Evolutionary conservation across 2,113 vertebrate species (phyloP).

Genomic region (Malurus cyaneus): DNA sequence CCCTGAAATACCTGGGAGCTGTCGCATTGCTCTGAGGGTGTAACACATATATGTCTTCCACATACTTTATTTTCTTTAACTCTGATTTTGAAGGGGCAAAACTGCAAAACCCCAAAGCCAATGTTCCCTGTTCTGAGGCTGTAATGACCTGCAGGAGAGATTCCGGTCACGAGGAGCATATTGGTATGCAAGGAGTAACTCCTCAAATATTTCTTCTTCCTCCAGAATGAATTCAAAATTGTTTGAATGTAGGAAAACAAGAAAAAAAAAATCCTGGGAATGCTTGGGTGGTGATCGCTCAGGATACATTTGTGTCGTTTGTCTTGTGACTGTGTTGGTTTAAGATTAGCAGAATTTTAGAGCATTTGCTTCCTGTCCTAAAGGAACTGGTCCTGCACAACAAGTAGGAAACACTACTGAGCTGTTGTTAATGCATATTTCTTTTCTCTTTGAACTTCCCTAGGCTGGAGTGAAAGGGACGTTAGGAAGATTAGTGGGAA

Average conservation of each 20-base stretch:
- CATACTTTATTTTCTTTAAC: neutral
- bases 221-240: neutral
- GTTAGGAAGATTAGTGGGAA: slow-evolving; percentile 93
- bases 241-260: neutral
- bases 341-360: neutral
- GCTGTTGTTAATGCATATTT: neutral
- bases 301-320: neutral
- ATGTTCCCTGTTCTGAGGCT: neutral
- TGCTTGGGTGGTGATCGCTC: neutral
- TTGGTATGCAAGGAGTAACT: neutral
- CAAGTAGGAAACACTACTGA: neutral
- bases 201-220: neutral
- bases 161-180: neutral
- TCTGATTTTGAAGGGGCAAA: neutral
- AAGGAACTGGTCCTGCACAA: neutral
- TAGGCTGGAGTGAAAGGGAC: slow-evolving; percentile 98
- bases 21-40: neutral
- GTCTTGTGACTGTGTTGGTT: neutral
- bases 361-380: neutral
- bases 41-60: neutral
- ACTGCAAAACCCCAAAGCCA: neutral
- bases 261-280: neutral
- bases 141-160: neutral
- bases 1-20: neutral
- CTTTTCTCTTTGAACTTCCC: slow-evolving; percentile 18